Percentiles rank a stretch among this genome's conserved stretches.
These are phyloP conservation scores for Sebastes minor DNA, from an alignment of 2,797 vertebrate genomes.

Conservation along the genomic window DNA sequence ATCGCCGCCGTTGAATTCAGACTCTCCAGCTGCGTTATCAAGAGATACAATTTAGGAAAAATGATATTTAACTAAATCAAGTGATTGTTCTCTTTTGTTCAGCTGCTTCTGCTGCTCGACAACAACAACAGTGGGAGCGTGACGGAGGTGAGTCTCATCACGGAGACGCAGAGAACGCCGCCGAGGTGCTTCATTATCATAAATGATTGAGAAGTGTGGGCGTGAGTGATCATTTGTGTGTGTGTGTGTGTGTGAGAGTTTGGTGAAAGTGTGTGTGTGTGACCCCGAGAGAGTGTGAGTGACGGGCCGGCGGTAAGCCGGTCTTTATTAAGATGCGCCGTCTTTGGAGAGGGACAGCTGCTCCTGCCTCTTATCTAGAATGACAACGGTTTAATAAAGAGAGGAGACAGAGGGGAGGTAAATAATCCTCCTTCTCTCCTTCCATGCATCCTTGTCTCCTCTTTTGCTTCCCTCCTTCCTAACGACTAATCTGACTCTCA, in stretches of 20 bases:
- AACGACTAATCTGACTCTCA: not conserved
- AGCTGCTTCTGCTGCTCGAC: not conserved
- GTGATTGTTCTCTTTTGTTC: constrained; percentile 22
- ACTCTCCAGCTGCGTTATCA: not conserved
- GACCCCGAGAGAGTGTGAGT: constrained; percentile 36
- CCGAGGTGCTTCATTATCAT: constrained; percentile 60
- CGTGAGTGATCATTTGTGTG: constrained; percentile 14
- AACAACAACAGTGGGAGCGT: constrained; percentile 25
- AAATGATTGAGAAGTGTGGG: constrained; percentile 45
- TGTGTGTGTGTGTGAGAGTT: not conserved
- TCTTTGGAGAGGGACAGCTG: constrained; percentile 64
- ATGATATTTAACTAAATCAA: not conserved
- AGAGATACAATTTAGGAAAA: not conserved
- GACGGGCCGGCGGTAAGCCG: constrained; percentile 59
- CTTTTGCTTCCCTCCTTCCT: not conserved
- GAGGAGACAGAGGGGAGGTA: constrained; percentile 44
- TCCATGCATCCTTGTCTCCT: not conserved
- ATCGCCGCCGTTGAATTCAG: not conserved
- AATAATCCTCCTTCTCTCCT: constrained; percentile 33
- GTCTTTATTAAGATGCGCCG: constrained; percentile 73
- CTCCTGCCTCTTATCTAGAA: constrained; percentile 63
- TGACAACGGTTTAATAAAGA: constrained; percentile 76
- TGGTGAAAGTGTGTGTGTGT: constrained; percentile 7
- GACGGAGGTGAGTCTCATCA: constrained; percentile 69
- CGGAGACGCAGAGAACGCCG: constrained; percentile 14